A percentile compares a stretch with the other conserved stretches of the same genome.
Conservation (phyloP, 92 coral and sea anemone genomes). For the Palythoa heliodiscus region DNA sequence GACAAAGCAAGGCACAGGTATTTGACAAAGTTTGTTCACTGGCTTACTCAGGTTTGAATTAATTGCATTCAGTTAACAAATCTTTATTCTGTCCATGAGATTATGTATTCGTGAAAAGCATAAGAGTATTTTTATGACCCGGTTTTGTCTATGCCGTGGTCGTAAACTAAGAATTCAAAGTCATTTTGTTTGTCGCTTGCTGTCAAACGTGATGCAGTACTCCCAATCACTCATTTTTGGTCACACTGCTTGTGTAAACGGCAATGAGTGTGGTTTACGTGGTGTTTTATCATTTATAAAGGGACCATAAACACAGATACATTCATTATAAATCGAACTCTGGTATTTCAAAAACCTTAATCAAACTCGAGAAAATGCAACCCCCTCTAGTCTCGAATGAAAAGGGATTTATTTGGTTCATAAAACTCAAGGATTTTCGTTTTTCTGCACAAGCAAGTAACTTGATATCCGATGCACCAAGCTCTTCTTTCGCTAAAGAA, state of each 20-base stretch:
- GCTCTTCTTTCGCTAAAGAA: no score
- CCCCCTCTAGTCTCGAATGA: neutral
- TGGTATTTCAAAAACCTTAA: neutral
- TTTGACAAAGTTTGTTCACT: neutral
- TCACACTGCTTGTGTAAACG: neutral
- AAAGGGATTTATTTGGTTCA: neutral
- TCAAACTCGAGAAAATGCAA: neutral
- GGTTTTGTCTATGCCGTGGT: neutral
- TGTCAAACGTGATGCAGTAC: neutral
- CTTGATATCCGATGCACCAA: no score
- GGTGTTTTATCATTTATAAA: neutral
- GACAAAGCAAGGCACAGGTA: conserved; percentile 23
- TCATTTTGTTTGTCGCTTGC: conserved; percentile 23
- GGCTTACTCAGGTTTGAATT: neutral
- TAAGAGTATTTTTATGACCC: neutral
- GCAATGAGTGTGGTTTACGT: neutral
- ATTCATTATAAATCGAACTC: neutral
- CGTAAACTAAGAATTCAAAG: conserved; percentile 8
- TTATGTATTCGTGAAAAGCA: neutral
- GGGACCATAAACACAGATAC: neutral
- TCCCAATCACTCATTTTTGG: neutral
- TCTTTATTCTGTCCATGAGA: neutral
- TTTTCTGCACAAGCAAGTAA: neutral
- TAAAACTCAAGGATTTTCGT: neutral
- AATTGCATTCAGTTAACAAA: neutral